Evolutionary conservation across 1,140 invertebrate genomes (phyloP).

Genomic region (Drosophila nigrodunni): DNA sequence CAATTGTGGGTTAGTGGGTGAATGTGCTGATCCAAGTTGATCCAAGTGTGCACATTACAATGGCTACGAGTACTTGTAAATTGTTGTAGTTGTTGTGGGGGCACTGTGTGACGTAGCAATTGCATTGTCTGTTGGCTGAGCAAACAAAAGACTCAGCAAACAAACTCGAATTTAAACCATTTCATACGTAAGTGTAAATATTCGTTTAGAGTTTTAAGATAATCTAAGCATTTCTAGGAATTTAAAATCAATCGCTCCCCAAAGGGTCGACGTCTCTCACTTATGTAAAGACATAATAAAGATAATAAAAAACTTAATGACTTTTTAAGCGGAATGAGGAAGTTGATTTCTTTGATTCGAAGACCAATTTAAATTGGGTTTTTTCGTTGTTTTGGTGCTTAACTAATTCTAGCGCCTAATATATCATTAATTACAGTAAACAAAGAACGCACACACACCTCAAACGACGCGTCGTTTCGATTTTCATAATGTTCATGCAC

Average conservation of each 20-base stretch:
- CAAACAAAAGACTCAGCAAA: conserved; percentile 44
- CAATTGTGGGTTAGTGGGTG: conserved; percentile 80
- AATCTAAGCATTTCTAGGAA: conserved; percentile 11
- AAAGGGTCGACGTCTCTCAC: conserved; percentile 8
- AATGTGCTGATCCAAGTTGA: conserved; percentile 61
- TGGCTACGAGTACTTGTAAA: conserved; percentile 43
- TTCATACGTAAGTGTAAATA: conserved; percentile 1
- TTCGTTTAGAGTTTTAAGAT: conserved; percentile 5
- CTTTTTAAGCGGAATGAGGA: conserved; percentile 50
- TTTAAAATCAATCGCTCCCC: background rate
- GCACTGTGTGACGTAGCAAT: conserved; percentile 26
- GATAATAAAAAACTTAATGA: conserved; percentile 25
- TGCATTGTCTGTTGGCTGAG: conserved; percentile 26
- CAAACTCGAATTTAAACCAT: conserved; percentile 19
- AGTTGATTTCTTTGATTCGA: conserved; percentile 40
- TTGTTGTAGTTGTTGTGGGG: conserved; percentile 11
- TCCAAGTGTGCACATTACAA: conserved; percentile 69
- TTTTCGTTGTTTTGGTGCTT: conserved; percentile 20
- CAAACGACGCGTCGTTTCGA: conserved; percentile 41
- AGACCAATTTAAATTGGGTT: conserved; percentile 57
- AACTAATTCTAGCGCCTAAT: conserved; percentile 54
- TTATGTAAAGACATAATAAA: background rate
- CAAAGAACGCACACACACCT: conserved; percentile 57
- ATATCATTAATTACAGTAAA: conserved; percentile 70
- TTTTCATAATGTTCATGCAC: conserved; percentile 54